Conservation (phyloP, 2,113 vertebrate species). For the Etheostoma cragini region DNA sequence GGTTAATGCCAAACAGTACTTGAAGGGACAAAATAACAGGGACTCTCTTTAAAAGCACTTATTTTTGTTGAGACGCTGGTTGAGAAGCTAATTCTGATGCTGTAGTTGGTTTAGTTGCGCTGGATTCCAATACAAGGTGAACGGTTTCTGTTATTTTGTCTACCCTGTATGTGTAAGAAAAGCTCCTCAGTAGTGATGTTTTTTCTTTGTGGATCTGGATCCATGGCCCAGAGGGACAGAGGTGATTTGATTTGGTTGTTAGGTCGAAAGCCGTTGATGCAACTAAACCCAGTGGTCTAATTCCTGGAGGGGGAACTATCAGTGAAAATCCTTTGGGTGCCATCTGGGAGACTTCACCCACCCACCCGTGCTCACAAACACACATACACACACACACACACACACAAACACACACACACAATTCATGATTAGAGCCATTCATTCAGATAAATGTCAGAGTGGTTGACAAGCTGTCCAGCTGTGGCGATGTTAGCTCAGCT, state of each 20-base stretch:
- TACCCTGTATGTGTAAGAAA: background rate
- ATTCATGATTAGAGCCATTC: conserved; percentile 72
- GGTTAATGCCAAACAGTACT: background rate
- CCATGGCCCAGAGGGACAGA: conserved; percentile 37
- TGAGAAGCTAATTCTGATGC: background rate
- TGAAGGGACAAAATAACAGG: background rate
- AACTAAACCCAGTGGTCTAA: conserved; percentile 78
- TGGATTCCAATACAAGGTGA: background rate
- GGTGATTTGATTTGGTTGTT: conserved; percentile 76
- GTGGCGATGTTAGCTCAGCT: conserved; percentile 62
- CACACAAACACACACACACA: background rate
- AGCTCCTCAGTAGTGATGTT: background rate
- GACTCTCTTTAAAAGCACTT: background rate
- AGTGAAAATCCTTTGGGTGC: conserved; percentile 77
- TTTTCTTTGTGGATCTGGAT: conserved; percentile 30
- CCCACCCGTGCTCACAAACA: conserved; percentile 19
- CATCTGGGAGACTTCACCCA: conserved; percentile 76
- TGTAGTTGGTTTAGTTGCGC: background rate
- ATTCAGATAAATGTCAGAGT: conserved; percentile 74
- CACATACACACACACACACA: conserved; percentile 20
- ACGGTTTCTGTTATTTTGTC: conserved; percentile 1
- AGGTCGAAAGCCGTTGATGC: conserved; percentile 64
- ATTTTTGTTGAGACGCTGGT: background rate
- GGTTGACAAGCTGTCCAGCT: conserved; percentile 77
- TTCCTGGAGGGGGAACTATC: conserved; percentile 77